phyloP scores from a whole-genome alignment of 1,140 invertebrate species.

The Trichonephila clavata region DNA sequence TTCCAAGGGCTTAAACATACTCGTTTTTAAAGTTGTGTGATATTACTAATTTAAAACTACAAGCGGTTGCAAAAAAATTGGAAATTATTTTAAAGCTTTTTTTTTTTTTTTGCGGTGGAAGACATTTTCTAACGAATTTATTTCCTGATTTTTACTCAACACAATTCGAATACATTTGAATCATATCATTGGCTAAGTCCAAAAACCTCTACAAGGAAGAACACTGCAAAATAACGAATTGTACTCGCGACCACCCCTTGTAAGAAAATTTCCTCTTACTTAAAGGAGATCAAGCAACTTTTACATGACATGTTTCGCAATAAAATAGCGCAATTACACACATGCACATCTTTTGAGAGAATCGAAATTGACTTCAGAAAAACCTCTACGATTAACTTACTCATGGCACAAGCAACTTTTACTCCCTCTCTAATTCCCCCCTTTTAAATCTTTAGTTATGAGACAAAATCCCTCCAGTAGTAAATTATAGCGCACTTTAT shows the following conservation, averaged over 20 bases:
- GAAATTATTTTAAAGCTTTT: too few species aligned
- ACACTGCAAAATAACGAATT: neutral
- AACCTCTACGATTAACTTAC: neutral
- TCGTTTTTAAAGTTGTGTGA: too few species aligned
- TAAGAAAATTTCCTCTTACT: neutral
- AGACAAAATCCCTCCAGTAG: neutral
- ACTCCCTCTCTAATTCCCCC: neutral
- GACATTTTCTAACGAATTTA: too few species aligned
- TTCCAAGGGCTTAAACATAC: too few species aligned
- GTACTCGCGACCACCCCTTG: neutral
- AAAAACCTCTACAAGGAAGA: neutral
- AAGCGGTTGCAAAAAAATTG: too few species aligned
- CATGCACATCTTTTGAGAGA: neutral
- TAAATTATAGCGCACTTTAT: constrained; percentile 6
- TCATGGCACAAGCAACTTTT: neutral
- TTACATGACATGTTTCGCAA: neutral
- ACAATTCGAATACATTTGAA: too few species aligned
- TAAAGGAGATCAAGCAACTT: neutral
- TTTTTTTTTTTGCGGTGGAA: too few species aligned
- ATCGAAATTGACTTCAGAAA: neutral
- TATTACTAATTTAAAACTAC: too few species aligned
- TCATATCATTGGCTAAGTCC: neutral
- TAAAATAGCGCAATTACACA: neutral
- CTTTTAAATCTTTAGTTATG: neutral
- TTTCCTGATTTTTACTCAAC: too few species aligned